Base-by-base conservation (phyloP, 2,797 vertebrate species). In the Characodon lateralis region DNA sequence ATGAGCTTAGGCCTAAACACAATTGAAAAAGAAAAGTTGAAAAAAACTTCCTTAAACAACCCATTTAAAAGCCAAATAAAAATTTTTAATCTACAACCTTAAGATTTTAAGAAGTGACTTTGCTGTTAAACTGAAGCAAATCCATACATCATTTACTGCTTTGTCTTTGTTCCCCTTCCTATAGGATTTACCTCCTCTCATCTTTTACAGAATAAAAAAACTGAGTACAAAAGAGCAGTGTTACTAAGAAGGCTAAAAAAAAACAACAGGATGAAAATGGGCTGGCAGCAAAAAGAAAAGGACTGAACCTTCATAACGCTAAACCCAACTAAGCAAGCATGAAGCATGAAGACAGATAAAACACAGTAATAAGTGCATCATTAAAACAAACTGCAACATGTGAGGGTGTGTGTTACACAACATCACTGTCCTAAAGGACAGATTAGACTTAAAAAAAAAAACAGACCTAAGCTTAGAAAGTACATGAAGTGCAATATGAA, bases 201-300 rank as follows among this genome's bases (percentile, higher is more conserved):
- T 51, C 50, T 18, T 51, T 51, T 18, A 51, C 0, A 51, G 50
- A 51, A 3, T 51, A 51, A 16, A 51, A 65, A 63, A 20, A 35
- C 16, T 7, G 18, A 63, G 28, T 14, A 63, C 59, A 63, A 63
- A 79, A 77, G 4, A 9, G 31, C 59, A 81, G 61, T 74, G 82
- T 86, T 77, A 88, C 59, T 61, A 83, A 91, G 71, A 78, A 81
- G 86, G 85, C 81, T 79, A 87, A 78, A 1, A 35, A 61, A 72
- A 80, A 58, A 39, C 6, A 78, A 72, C 74, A 7, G 24, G 65
- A 70, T 46, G 55, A 73, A 84, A 85, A 59, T 28, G 79, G 78
- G 48, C 35, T 0, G 69, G 71, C n/a, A 20, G 8, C 12, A 35
- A 8, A 22, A 51, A 70, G 58, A 31, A 14, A 68, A 46, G 58